Conservation (phyloP, 2,888 invertebrate genomes). For the Acanthoscelides obtectus region DNA sequence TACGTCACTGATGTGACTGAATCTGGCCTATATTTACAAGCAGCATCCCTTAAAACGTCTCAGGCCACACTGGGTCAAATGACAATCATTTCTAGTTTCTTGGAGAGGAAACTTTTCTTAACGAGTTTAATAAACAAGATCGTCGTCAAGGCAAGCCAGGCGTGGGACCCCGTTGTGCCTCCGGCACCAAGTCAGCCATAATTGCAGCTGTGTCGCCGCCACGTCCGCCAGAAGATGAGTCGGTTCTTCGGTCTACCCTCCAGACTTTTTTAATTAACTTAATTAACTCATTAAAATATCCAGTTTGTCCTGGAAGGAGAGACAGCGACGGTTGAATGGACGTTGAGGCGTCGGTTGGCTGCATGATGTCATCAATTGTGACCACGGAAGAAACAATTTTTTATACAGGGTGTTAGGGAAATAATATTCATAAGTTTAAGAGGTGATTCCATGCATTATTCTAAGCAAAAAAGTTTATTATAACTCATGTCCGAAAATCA, state of each 20-base stretch:
- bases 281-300: background rate
- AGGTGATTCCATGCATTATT: no score
- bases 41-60: background rate
- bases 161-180: background rate
- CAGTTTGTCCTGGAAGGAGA: background rate
- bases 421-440: no score
- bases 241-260: background rate
- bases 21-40: background rate
- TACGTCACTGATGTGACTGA: no score
- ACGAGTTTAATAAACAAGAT: background rate
- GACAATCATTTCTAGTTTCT: background rate
- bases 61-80: background rate
- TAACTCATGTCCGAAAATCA: no score
- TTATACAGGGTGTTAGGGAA: no score
- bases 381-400: no score
- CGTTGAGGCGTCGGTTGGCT: background rate
- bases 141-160: background rate
- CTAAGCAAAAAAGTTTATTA: no score
- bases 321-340: background rate
- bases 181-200: background rate
- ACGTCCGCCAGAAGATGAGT: background rate
- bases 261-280: background rate
- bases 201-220: background rate
- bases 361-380: background rate
- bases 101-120: background rate